A percentile compares a stretch with the other conserved stretches of the same genome.
phyloP scores from a whole-genome alignment of 2,113 vertebrate species.

The Aptenodytes patagonicus region DNA sequence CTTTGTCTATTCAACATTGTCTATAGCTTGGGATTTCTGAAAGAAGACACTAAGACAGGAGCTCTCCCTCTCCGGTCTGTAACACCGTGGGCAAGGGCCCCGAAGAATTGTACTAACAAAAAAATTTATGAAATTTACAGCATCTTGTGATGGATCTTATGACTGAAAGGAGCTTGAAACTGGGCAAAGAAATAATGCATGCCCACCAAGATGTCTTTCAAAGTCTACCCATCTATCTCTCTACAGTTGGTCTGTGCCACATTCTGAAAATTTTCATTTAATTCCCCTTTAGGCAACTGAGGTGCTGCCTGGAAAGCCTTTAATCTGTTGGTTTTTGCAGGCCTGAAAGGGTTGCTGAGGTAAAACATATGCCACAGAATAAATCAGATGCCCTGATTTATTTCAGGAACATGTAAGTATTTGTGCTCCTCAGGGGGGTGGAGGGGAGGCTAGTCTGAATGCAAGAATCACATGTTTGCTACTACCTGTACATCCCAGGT shows the following conservation, averaged over 20 bases:
- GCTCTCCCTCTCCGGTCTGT: neutral
- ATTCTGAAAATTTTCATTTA: neutral
- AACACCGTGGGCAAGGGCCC: neutral
- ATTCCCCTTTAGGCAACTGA: neutral
- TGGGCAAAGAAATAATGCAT: neutral
- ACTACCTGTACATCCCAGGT: neutral
- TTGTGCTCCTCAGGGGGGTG: rapidly evolving
- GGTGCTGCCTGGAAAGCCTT: neutral
- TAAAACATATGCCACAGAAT: neutral
- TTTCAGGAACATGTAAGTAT: neutral
- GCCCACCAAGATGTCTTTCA: neutral
- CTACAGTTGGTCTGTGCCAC: neutral
- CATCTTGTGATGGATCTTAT: neutral
- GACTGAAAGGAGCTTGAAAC: neutral
- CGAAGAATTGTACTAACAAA: neutral
- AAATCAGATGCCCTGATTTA: neutral
- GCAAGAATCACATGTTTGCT: neutral
- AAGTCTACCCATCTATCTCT: neutral
- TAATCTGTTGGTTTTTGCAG: neutral
- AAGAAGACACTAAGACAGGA: neutral
- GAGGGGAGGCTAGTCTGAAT: neutral
- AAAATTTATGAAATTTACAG: neutral
- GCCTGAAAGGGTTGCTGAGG: neutral
- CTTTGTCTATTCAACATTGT: neutral
- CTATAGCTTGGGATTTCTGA: neutral